A percentile compares a stretch with the other conserved stretches of the same genome.
phyloP scores from a whole-genome alignment of 2,888 invertebrate species.

The Phania funesta region DNA sequence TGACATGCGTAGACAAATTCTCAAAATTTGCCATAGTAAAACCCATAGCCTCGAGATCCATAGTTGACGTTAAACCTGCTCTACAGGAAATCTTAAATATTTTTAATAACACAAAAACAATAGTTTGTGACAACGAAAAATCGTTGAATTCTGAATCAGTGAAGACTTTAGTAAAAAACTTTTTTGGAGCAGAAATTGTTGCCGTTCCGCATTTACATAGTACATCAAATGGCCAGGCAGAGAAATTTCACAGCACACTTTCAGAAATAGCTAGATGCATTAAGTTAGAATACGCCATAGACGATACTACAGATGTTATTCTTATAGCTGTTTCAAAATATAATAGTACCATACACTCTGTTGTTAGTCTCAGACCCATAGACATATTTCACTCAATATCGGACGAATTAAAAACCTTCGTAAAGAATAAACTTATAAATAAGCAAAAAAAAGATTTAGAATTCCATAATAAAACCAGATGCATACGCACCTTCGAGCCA shows the following conservation, averaged over 20 bases:
- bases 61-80: slow-evolving; percentile 44
- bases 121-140: slow-evolving; percentile 19
- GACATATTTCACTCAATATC: not conserved
- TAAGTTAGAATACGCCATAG: slow-evolving; percentile 43
- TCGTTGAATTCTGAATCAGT: slow-evolving; percentile 17
- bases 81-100: slow-evolving; percentile 5
- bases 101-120: not conserved
- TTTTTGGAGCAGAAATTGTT: slow-evolving; percentile 14
- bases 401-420: not conserved
- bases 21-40: slow-evolving; percentile 67
- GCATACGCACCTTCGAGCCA: not conserved
- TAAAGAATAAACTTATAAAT: not conserved
- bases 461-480: not conserved
- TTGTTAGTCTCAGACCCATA: slow-evolving; percentile 34
- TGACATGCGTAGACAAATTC: slow-evolving; percentile 67
- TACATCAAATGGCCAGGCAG: slow-evolving; percentile 47
- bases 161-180: not conserved
- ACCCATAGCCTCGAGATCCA: slow-evolving; percentile 66
- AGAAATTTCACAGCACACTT: slow-evolving; percentile 58
- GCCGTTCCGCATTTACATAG: slow-evolving; percentile 37
- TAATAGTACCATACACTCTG: slow-evolving; percentile 56
- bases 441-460: slow-evolving; percentile 24
- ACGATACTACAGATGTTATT: slow-evolving; percentile 51
- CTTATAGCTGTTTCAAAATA: slow-evolving; percentile 48
- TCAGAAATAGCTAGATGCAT: slow-evolving; percentile 47